Base-by-base conservation (phyloP, 2,797 vertebrate species). In the Xiphorhynchus erythropygius region DNA sequence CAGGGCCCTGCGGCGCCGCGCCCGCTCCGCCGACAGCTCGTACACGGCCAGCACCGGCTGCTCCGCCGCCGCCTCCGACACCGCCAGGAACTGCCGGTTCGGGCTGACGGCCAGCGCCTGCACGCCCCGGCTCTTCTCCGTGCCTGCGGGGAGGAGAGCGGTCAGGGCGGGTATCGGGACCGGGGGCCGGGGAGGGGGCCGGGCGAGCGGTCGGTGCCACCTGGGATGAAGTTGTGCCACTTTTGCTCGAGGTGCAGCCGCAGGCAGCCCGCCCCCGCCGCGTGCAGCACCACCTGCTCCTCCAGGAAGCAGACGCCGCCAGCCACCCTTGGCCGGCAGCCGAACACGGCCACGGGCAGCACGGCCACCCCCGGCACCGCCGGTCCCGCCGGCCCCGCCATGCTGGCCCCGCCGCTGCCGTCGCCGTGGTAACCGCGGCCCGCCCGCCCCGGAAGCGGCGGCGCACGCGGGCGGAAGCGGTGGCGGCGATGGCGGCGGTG, bases 171-270 rank as follows among this genome's bases (percentile, higher is more conserved):
- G 28, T 24, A 6, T 1, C 8, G 27, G 25, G 35, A 12, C 15
- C 6, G 7, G 50, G 23, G n/a, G 11, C 15, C 9, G 7, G n/a
- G 39, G 39, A 39, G 39, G 39, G 39, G 57, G n/a, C 2, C 6
- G 71, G 37, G 39, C 2, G 3, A 8, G 16, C 39, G 37, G 37
- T 28, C 33, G 33, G 44, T 15, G 85, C 87, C 97, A 99, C 99
- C 99, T 98, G 98, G 97, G 90, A 99, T 98, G 96, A 99, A 99
- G 93, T 97, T 98, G 97, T 99, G 99, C 94, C 97, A 97, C 87
- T 97, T 98, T 39, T 98, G 98, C 89, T 98, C 97, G 9, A 98
- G 96, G 97, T 99, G 99, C 89, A 98, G 98, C 68, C 98, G 98
- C 67, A 99, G 98, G 74, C 98, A 99, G 97, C 98, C 98, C 96